A percentile compares a stretch with the other conserved stretches of the same genome.
Evolutionary conservation across 1,140 invertebrate species (phyloP).

Genomic region (Acromyrmex charruanus): DNA sequence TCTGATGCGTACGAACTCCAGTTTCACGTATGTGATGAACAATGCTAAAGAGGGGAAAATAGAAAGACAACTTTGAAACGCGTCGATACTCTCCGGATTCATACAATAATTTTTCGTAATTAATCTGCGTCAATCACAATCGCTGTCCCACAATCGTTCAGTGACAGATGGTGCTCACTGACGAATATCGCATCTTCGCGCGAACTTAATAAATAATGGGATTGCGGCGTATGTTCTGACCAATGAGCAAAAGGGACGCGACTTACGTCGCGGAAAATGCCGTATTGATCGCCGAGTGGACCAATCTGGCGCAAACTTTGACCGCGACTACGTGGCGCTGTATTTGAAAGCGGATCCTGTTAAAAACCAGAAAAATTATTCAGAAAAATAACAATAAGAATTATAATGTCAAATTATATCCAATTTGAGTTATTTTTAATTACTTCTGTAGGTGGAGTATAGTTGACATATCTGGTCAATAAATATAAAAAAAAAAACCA

Average conservation of each 20-base stretch:
- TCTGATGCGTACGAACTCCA: constrained; percentile 65
- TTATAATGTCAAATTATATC: too few species aligned
- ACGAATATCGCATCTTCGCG: constrained; percentile 71
- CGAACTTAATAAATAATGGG: constrained; percentile 85
- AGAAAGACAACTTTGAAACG: constrained; percentile 55
- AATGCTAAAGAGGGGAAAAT: constrained; percentile 26
- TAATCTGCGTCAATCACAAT: constrained; percentile 15
- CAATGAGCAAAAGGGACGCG: constrained; percentile 80
- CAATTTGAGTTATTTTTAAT: too few species aligned
- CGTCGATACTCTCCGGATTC: constrained; percentile 9
- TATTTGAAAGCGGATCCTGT: background rate
- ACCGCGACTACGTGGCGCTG: constrained; percentile 28
- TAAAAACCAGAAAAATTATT: background rate
- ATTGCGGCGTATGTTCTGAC: constrained; percentile 83
- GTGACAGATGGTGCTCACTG: constrained; percentile 7
- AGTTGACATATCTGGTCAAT: too few species aligned
- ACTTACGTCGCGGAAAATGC: constrained; percentile 84
- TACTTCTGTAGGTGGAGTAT: too few species aligned
- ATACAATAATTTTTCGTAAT: constrained; percentile 10
- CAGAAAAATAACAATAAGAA: background rate
- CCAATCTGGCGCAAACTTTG: constrained; percentile 62
- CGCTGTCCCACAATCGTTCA: background rate
- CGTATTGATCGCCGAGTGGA: constrained; percentile 82
- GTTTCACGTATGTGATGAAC: constrained; percentile 59
- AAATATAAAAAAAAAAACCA: too few species aligned